phyloP scores from a whole-genome alignment of 2,797 vertebrate genomes.

The Hydrocynus forskahlii region DNA sequence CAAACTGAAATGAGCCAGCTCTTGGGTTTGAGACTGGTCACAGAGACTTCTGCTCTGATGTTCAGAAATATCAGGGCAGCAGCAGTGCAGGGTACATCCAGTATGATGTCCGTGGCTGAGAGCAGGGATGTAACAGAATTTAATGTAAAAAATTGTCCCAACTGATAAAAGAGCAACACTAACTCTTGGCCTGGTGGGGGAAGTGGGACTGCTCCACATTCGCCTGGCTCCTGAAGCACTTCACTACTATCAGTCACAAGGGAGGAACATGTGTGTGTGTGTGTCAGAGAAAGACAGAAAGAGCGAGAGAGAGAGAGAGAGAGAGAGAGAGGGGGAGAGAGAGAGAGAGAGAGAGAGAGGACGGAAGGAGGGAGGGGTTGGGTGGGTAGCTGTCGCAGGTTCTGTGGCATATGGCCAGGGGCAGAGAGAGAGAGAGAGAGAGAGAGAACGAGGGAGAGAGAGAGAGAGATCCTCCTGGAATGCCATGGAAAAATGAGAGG shows the following conservation, averaged over 20 bases:
- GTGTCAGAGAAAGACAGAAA: too few species aligned
- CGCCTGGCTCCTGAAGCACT: neutral
- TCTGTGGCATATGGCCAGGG: conserved; percentile 70
- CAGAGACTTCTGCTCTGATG: neutral
- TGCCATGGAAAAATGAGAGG: conserved; percentile 82
- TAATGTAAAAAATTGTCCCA: neutral
- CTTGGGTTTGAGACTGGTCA: neutral
- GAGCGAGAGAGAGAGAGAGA: too few species aligned
- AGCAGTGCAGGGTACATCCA: neutral
- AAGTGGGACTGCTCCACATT: neutral
- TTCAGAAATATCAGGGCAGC: neutral
- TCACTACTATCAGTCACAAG: conserved; percentile 1
- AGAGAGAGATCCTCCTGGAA: conserved; percentile 73
- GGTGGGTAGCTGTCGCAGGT: conserved; percentile 59
- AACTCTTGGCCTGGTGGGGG: neutral
- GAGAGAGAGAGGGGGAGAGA: neutral
- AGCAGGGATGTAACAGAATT: too few species aligned
- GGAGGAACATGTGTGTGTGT: neutral
- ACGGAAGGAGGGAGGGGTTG: neutral
- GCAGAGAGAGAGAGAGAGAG: conserved; percentile 17
- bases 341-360: neutral
- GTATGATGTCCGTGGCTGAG: too few species aligned
- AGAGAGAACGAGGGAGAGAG: conserved; percentile 7
- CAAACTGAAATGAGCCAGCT: neutral
- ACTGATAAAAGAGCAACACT: neutral